Base-by-base conservation (phyloP, 2,888 invertebrate species). In the Allophyes oxyacanthae region DNA sequence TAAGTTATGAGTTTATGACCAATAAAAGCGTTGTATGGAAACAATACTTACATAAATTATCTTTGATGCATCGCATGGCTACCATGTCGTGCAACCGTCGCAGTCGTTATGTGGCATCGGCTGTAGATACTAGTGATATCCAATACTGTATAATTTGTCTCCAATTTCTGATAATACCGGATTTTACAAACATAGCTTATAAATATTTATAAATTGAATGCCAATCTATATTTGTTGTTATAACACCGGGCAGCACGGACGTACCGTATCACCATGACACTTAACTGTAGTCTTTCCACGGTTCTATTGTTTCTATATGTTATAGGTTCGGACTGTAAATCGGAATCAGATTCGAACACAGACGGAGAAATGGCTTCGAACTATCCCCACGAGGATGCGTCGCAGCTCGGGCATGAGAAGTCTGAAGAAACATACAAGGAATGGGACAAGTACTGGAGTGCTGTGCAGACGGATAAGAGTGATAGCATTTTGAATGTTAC, bases 401-500 rank as follows among this genome's bases (percentile, higher is more conserved):
- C 78, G 0, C 70, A 85, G 36, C 77, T 94, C 0, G 93, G 68
- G 6, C 79, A 71, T 5, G 92, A 92, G 43, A 90, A 89, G 65
- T 89, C 92, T 0, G 91, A 92, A 49, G 90, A 91, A 55, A 78
- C 78, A 0, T 91, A 84, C 70, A 83, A 83, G 42, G 88, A 89
- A 34, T 94, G 93, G 93, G 73, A 82, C 26, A 85, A 81, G 28
- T 92, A 87, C 65, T 94, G 92, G 92, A 76, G 73, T 5, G 53
- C 80, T 1, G 84, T 85, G 13, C 64, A 79, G 20, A 58, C 69
- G 1, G 73, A 83, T 15, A 83, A 81, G 52, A 77, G 62, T 28
- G 84, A 81, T 0, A 82, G 90, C 42, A 82, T 90, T 7, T 25
- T 91, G 11, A 83, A 80, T n/a, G 64, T 86, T 3, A 87, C 86